phyloP scores from a whole-genome alignment of 1,140 invertebrate species.

The Atopsyche davidsoni region DNA sequence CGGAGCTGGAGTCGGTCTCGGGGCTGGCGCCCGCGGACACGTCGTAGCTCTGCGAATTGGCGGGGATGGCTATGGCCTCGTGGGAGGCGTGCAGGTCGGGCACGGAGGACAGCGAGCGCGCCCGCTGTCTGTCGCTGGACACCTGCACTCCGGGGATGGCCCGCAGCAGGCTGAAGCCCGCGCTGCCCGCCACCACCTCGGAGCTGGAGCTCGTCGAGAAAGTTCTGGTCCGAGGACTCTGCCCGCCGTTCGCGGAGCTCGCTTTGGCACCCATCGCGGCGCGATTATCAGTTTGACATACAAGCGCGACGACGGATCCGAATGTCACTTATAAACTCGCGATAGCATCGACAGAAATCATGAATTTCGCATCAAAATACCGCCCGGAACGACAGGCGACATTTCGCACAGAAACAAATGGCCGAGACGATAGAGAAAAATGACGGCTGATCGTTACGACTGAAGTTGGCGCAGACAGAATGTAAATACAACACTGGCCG shows the following conservation, averaged over 20 bases:
- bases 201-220: slow-evolving; percentile 71
- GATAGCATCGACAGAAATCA: slow-evolving; percentile 30
- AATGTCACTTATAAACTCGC: slow-evolving; percentile 27
- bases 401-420: slow-evolving; percentile 36
- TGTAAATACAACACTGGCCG: slow-evolving; percentile 25
- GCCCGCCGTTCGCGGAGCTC: slow-evolving; percentile 67
- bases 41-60: slow-evolving; percentile 50
- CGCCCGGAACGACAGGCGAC: slow-evolving; percentile 38
- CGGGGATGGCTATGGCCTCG: slow-evolving; percentile 52
- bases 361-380: slow-evolving; percentile 36
- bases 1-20: slow-evolving; percentile 57
- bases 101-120: slow-evolving; percentile 75
- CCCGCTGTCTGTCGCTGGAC: slow-evolving; percentile 68
- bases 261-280: slow-evolving; percentile 72
- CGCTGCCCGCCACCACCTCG: slow-evolving; percentile 55
- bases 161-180: slow-evolving; percentile 67
- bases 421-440: slow-evolving; percentile 25
- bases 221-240: slow-evolving; percentile 66
- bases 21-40: slow-evolving; percentile 52
- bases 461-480: slow-evolving; percentile 17
- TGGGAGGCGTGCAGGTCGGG: slow-evolving; percentile 63
- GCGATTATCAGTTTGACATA: slow-evolving; percentile 15
- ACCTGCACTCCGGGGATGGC: slow-evolving; percentile 64
- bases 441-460: slow-evolving; percentile 22
- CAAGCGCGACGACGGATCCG: slow-evolving; percentile 25